A percentile compares a stretch with the other conserved stretches of the same genome.
Conservation (phyloP, 2,797 vertebrate genomes). For the Lithobates sylvaticus region DNA sequence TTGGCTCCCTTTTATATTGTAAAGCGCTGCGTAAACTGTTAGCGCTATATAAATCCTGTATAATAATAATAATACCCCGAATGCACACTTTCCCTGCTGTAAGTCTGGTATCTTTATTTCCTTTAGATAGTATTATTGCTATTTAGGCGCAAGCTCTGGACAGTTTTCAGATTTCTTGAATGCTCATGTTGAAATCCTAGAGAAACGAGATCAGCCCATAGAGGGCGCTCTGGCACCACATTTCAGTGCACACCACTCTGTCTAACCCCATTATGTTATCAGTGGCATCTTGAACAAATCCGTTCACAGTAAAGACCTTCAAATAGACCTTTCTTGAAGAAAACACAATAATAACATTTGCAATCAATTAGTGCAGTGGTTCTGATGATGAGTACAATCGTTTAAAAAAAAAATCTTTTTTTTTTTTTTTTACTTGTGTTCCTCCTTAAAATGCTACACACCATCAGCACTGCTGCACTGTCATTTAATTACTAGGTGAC, state of each 20-base stretch:
- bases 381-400: constrained; percentile 34
- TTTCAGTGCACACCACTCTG: constrained; percentile 51
- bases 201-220: constrained; percentile 63
- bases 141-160: too few species aligned
- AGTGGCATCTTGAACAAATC: constrained; percentile 51
- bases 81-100: too few species aligned
- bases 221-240: constrained; percentile 72
- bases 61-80: too few species aligned
- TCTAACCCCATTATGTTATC: constrained; percentile 43
- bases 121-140: too few species aligned
- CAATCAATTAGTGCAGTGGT: constrained; percentile 52
- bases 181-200: too few species aligned
- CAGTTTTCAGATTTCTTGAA: too few species aligned
- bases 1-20: too few species aligned
- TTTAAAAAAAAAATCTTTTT: background rate
- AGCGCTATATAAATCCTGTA: too few species aligned
- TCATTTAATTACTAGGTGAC: constrained; percentile 41
- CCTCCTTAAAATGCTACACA: background rate
- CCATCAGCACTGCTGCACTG: background rate
- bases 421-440: background rate
- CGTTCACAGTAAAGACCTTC: constrained; percentile 55
- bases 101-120: too few species aligned
- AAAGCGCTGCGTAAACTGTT: too few species aligned
- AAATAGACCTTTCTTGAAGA: constrained; percentile 51
- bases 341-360: constrained; percentile 56